Conservation (phyloP, 2,113 vertebrate species). For the Elaphurus davidianus region DNA sequence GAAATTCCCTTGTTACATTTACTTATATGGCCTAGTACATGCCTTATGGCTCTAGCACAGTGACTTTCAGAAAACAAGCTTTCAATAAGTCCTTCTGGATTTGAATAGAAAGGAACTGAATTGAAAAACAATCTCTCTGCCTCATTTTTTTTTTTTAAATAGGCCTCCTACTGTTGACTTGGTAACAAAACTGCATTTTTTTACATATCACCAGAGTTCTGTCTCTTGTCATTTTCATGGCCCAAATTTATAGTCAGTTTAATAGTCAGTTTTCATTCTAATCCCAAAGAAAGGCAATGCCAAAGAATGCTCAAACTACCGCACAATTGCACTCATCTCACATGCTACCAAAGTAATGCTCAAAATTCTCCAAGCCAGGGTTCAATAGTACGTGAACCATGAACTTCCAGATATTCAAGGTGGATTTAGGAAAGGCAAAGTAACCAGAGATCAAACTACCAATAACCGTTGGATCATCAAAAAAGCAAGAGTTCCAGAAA, state of each 20-base stretch:
- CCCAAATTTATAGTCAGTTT: not conserved
- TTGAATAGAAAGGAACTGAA: not conserved
- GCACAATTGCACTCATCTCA: not conserved
- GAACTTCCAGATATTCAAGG: not conserved
- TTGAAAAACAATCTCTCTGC: not conserved
- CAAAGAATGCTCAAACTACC: not conserved
- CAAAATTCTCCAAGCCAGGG: not conserved
- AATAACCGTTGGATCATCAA: fast-evolving
- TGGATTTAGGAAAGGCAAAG: not conserved
- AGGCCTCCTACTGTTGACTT: not conserved
- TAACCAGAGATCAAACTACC: not conserved
- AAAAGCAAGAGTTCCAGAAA: not conserved
- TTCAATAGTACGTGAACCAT: fast-evolving
- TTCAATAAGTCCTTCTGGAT: not conserved
- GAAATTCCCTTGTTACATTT: not conserved
- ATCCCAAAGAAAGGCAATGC: not conserved
- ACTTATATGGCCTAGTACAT: not conserved
- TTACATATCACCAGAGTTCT: not conserved
- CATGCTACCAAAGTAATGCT: not conserved
- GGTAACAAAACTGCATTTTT: not conserved
- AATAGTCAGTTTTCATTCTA: not conserved
- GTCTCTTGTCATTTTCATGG: not conserved
- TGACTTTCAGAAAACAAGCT: not conserved
- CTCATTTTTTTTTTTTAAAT: not conserved
- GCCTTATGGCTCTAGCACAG: not conserved